Base-by-base conservation (phyloP, 1,140 invertebrate genomes). In the Hylyphantes graminicola region DNA sequence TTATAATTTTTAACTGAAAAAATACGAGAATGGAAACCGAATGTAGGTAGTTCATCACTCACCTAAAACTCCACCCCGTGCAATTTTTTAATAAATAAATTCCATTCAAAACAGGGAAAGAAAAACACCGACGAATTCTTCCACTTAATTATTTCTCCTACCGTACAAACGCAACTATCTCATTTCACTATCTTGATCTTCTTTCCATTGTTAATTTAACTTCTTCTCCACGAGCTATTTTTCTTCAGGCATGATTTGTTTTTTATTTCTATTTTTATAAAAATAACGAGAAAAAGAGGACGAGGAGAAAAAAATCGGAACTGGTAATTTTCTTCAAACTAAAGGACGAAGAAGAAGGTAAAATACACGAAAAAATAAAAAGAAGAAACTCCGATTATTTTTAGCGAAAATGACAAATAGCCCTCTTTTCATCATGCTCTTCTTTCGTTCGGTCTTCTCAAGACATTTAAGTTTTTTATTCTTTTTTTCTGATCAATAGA, bases 351-450 rank as follows among this genome's bases (percentile, higher is more conserved):
- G 21, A 64, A 77, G 54, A 21, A 19, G 50, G 61, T 65, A 51
- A 78, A 78, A 78, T 65, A 67, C 65, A 78, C 67, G 70, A 11
- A 50, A 74, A 83, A 35, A n/a, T n/a, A 65, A 50, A 53, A 54
- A 9, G 15, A n/a, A 63, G 67, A 83, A 83, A 83, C 74, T 57
- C 65, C 80, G 70, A 83, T 83, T 83, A 64, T 83, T 74, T 83
- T 75, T 75, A 50, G 68, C 67, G 72, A 67, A 75, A 74, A 67
- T 74, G 70, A 83, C 50, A 74, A 83, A 83, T 74, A 72, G 50
- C 50, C 51, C 74, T 67, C 80, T 59, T n/a, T 83, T 64, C 79
- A 81, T 81, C 79, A 81, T 57, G 61, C 73, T 81, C 80, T 65
- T 74, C 72, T 83, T 83, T 74, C 79, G 11, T 59, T 81, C 78